Percentiles rank a stretch among this genome's conserved stretches.
Evolutionary conservation across 2,113 vertebrate genomes (phyloP).

Genomic region (Microtus montanus): DNA sequence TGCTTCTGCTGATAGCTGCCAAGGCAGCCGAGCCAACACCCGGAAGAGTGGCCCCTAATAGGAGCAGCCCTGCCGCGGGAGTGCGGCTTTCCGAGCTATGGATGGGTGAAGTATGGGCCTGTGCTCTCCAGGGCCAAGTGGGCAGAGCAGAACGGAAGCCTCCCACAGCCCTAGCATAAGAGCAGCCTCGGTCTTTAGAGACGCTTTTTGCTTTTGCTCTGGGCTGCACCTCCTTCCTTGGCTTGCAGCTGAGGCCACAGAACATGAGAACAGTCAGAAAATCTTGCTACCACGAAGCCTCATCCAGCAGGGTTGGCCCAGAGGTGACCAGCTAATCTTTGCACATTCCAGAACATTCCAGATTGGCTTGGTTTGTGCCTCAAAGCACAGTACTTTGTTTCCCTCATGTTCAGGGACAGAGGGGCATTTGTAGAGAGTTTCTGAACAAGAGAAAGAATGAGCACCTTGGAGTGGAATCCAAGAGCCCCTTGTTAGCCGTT

Average conservation of each 20-base stretch:
- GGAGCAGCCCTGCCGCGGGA: neutral
- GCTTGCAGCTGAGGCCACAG: neutral
- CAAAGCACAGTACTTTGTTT: neutral
- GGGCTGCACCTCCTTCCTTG: neutral
- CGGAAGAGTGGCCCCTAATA: neutral
- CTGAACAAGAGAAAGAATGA: neutral
- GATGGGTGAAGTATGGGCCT: neutral
- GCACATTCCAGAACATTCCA: neutral
- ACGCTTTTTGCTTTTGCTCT: neutral
- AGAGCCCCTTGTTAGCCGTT: accelerated
- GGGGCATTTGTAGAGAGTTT: neutral
- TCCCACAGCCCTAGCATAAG: neutral
- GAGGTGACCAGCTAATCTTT: neutral
- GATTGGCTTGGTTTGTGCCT: accelerated
- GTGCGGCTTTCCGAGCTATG: neutral
- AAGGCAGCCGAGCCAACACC: neutral
- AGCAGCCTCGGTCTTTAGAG: neutral
- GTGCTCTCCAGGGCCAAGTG: neutral
- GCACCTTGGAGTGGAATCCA: neutral
- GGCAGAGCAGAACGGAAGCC: neutral
- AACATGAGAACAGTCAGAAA: neutral
- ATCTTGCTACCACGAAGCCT: neutral
- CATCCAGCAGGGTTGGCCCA: neutral
- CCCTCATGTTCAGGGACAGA: accelerated
- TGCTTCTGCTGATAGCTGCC: neutral